Evolutionary conservation across 2,888 invertebrate species (phyloP), one percentile per base, ranked within the genome.

Genomic region (Sclerodermus sp.): DNA sequence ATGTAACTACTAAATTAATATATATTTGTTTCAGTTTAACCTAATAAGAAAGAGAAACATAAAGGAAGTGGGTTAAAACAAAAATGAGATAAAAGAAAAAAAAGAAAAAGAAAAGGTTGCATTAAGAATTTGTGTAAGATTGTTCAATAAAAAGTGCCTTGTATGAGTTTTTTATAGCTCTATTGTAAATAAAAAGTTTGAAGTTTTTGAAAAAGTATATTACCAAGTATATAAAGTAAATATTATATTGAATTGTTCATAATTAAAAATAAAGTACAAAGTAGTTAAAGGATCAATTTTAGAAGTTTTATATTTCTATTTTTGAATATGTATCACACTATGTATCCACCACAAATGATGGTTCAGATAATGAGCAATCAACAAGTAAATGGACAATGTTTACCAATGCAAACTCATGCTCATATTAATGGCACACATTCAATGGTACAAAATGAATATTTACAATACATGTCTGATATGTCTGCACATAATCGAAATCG

Each of bases 321-420:
- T 53, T 65, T 64, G 62, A 71, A 64, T 68, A 77, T 77, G 77
- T 74, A 77, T 72, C 76, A 75, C 58, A 57, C 76, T 58, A 65
- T 70, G 58, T 67, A 67, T 58, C 70, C 70, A 51, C 66, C 74
- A 32, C 73, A 74, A 62, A 67, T 74, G 65, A 71, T 76, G 72
- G 71, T 76, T 55, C 76, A 77, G 57, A 64, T 75, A 62, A 65
- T 71, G 56, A 67, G 69, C 62, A 64, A 65, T 57, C 75, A 73
- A 51, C 74, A 73, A 60, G 58, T 68, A 46, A 71, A 64, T 57
- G 65, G 69, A 58, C 75, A 73, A 45, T 68, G 64, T 62, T 58
- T 67, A 45, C 62, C 67, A 29, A 23, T 64, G 38, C 70, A 67
- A 56, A 58, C 62, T 53, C 70, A 68, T 29, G 31, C 67, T 49